These are phyloP conservation scores for Spinus olivaceus DNA, from an alignment of 2,797 vertebrate genomes.

Conservation along the genomic window DNA sequence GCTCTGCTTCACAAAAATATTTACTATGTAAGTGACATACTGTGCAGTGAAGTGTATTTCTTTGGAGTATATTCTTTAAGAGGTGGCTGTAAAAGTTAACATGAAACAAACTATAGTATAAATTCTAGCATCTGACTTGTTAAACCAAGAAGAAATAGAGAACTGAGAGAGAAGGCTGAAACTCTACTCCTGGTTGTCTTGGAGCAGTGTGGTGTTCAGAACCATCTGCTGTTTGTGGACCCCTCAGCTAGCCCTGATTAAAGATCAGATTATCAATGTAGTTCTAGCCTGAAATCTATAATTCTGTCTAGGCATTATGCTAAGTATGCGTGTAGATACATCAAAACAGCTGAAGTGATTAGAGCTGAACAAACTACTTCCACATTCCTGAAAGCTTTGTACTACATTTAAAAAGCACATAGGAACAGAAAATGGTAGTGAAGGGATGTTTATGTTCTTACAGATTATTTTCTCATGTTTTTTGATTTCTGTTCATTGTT, in stretches of 20 bases:
- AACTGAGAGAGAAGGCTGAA: background rate
- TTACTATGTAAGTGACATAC: background rate
- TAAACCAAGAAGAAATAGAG: background rate
- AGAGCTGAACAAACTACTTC: conserved; percentile 42
- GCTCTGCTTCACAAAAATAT: background rate
- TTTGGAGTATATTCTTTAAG: background rate
- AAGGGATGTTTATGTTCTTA: background rate
- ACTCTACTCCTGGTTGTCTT: background rate
- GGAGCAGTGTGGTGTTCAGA: background rate
- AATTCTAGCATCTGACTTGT: background rate
- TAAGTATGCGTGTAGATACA: conserved; percentile 39
- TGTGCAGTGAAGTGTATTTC: background rate
- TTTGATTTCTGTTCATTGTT: background rate
- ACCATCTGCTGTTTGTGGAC: conserved; percentile 43
- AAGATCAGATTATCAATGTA: conserved; percentile 60
- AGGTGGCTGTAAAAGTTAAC: background rate
- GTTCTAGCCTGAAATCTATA: conserved; percentile 49
- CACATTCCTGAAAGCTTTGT: conserved; percentile 17
- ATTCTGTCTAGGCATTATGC: conserved; percentile 65
- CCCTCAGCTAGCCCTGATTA: conserved; percentile 24
- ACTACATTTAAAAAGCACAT: background rate
- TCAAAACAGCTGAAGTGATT: conserved; percentile 55
- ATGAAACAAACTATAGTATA: background rate
- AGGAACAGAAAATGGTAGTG: background rate
- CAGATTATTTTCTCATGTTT: background rate